A percentile compares a stretch with the other conserved stretches of the same genome.
Conservation (phyloP, 2,888 invertebrate genomes). For the Drosophila formosana region DNA sequence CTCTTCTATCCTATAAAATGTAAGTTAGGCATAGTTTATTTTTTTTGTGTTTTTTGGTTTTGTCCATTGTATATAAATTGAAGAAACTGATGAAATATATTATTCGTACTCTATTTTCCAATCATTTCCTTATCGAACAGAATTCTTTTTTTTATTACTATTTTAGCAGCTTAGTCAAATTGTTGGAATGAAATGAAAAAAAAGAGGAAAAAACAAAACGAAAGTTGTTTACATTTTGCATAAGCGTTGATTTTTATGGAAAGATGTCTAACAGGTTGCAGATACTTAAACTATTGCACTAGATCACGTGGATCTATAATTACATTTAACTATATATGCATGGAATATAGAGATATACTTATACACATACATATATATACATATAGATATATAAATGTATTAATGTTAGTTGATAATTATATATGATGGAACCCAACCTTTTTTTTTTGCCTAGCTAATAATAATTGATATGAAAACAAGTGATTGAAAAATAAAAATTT, state of each 20-base stretch:
- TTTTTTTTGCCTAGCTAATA: constrained; percentile 76
- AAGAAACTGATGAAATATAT: constrained; percentile 1
- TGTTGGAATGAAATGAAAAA: constrained; percentile 48
- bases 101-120: constrained; percentile 12
- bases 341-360: constrained; percentile 24
- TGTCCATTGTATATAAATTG: constrained; percentile 45
- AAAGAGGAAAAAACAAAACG: background rate
- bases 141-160: constrained; percentile 14
- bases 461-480: constrained; percentile 74
- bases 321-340: constrained; percentile 28
- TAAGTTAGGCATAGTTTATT: constrained; percentile 25
- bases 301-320: constrained; percentile 44
- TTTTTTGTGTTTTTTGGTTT: constrained; percentile 12
- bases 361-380: constrained; percentile 22
- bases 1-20: constrained; percentile 42
- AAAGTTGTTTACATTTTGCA: constrained; percentile 46
- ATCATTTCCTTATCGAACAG: constrained; percentile 20
- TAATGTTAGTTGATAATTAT: constrained; percentile 68
- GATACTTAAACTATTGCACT: constrained; percentile 61
- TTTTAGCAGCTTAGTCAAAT: constrained; percentile 68
- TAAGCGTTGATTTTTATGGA: constrained; percentile 52
- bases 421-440: constrained; percentile 43
- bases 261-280: constrained; percentile 48
- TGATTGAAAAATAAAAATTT: constrained; percentile 77
- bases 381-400: constrained; percentile 57